Base-by-base conservation (phyloP, 1,140 invertebrate genomes). In the Orius laevigatus region DNA sequence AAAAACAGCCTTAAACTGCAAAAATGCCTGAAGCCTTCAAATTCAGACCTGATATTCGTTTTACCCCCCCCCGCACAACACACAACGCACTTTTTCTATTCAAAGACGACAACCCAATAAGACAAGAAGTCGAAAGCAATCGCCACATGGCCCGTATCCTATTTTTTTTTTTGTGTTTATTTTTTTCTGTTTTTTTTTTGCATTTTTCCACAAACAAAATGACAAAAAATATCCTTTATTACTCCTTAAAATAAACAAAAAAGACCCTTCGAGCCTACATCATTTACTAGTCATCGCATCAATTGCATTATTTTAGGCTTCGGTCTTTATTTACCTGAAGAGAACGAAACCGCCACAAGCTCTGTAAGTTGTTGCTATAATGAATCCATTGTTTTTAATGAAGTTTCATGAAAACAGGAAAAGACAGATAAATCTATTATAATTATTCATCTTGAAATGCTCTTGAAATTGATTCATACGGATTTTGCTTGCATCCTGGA, bases 371-470 rank as follows among this genome's bases (percentile, higher is more conserved):
- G 3, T 25, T 25, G 8, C 8, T 25, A 4, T 25, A 25, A 25
- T 25, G 3, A 25, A 25, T 43, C 41, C n/a, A 15, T 19, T 15
- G 11, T 19, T 43, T 11, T 25, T 25, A 25, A 25, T 46, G 25
- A 8, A 34, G 8, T 34, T 38, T 12, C 25, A 3, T 33, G 18
- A 9, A 49, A 44, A 6, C 40, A 53, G 51, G 51, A 53, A 19
- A 49, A 49, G 19, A 40, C 48, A 20, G 51, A n/a, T n/a, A 53
- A 43, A 46, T 49, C 3, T 48, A 44, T 15, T 53, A 33, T 53
- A 14, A 48, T 49, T 16, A 46, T 53, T 53, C 48, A 38, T 53
- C 4, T 53, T 34, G 51, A 53, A 53, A 53, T 53, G 51, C 10
- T 46, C 5, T 15, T 53, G 33, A 53, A 53, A 53, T 12, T 46